Evolutionary conservation across 2,113 vertebrate species (phyloP).

Genomic region (Epinephelus cyanopodus): DNA sequence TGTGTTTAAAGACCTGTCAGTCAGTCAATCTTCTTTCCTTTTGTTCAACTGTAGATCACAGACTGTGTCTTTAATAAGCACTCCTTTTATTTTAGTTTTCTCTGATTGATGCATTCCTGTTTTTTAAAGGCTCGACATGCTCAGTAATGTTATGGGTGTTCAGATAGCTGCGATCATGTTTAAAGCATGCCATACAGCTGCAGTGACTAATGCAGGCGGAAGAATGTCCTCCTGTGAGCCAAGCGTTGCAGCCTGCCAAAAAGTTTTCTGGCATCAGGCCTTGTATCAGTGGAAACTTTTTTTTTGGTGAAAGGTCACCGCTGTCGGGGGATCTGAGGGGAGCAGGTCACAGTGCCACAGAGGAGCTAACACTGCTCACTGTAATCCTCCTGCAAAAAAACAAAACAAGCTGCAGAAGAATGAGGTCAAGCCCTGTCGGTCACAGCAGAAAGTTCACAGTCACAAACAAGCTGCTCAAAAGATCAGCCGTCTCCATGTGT

Average conservation of each 20-base stretch:
- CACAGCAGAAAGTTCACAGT: not conserved
- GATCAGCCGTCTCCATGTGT: not conserved
- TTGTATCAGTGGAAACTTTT: slow-evolving; percentile 58
- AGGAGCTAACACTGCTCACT: not conserved
- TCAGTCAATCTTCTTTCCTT: not conserved
- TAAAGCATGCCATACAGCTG: slow-evolving; percentile 28
- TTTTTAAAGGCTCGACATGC: not conserved
- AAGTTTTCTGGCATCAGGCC: slow-evolving; percentile 36
- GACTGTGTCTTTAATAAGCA: not conserved
- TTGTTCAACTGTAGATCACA: not conserved
- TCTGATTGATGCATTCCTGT: not conserved
- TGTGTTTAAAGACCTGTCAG: not conserved
- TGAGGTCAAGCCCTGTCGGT: slow-evolving; percentile 24
- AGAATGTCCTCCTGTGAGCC: slow-evolving; percentile 39
- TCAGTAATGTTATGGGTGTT: not conserved
- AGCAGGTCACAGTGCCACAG: slow-evolving; percentile 3
- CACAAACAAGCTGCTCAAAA: slow-evolving; percentile 6
- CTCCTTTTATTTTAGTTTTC: not conserved
- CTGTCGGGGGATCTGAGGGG: not conserved
- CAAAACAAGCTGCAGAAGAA: slow-evolving; percentile 50
- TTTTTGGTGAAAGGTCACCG: slow-evolving; percentile 59
- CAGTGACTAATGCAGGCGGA: slow-evolving; percentile 23
- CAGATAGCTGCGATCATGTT: slow-evolving; percentile 31
- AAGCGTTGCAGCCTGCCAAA: slow-evolving; percentile 37
- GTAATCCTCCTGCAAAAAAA: slow-evolving; percentile 31